Evolutionary conservation across 2,113 vertebrate genomes (phyloP).

Genomic region (Megaptera novaeangliae): DNA sequence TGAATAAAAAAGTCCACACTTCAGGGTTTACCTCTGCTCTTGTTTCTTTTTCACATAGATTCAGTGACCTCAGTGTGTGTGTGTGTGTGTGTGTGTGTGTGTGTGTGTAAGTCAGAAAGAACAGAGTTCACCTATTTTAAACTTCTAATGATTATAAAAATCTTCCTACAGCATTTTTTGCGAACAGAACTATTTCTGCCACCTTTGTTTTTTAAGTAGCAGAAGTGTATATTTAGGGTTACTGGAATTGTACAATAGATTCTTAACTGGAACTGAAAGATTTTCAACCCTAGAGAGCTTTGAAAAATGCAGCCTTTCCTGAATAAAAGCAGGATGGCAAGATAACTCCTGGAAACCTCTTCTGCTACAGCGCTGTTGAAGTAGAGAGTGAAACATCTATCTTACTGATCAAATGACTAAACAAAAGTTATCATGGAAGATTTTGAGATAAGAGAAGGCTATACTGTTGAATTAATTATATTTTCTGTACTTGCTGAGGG

Average conservation of each 20-base stretch:
- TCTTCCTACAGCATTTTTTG: neutral
- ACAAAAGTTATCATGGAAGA: neutral
- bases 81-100: neutral
- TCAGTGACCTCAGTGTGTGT: neutral
- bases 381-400: neutral
- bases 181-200: neutral
- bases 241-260: neutral
- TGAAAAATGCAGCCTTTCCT: neutral
- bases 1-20: neutral
- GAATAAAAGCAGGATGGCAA: neutral
- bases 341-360: neutral
- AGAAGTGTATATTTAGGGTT: neutral
- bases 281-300: neutral
- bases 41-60: neutral
- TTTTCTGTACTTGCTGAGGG: neutral
- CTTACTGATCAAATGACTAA: neutral
- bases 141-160: neutral
- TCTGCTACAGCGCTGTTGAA: neutral
- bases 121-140: neutral
- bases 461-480: neutral
- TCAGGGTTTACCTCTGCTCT: neutral
- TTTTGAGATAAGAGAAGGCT: neutral
- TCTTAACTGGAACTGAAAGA: neutral
- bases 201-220: neutral
- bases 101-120: neutral